Evolutionary conservation across 2,888 invertebrate species (phyloP).

Genomic region (Eumerus sabulonum): DNA sequence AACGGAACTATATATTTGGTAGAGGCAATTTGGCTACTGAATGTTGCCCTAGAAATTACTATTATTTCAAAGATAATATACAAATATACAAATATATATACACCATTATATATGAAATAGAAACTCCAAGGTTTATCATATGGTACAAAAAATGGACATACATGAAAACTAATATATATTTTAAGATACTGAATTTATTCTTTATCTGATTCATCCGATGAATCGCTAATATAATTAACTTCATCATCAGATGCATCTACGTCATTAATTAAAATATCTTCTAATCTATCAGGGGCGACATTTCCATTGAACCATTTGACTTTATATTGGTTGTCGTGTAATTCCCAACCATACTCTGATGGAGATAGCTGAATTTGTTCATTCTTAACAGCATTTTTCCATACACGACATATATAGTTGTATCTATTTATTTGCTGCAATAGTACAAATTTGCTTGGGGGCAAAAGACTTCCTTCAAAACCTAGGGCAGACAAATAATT

Average conservation of each 20-base stretch:
- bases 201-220: too few relatives aligned
- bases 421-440: slow-evolving; percentile 15
- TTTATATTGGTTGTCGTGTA: background rate
- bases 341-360: background rate
- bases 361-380: background rate
- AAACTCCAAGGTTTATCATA: too few relatives aligned
- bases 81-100: too few relatives aligned
- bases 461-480: slow-evolving; percentile 8
- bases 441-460: slow-evolving; percentile 5
- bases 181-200: too few relatives aligned
- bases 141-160: too few relatives aligned
- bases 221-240: too few relatives aligned
- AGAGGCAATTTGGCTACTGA: too few relatives aligned
- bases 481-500: background rate
- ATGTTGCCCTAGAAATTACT: too few relatives aligned
- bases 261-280: slow-evolving; percentile 4
- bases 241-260: slow-evolving; percentile 2
- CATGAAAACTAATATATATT: too few relatives aligned
- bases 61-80: too few relatives aligned
- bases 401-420: slow-evolving; percentile 13
- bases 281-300: slow-evolving; percentile 2
- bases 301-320: slow-evolving; percentile 8
- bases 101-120: too few relatives aligned
- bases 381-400: slow-evolving; percentile 9
- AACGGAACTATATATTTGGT: too few relatives aligned